Conservation (phyloP, 1,140 invertebrate genomes). For the Dreissena polymorpha region DNA sequence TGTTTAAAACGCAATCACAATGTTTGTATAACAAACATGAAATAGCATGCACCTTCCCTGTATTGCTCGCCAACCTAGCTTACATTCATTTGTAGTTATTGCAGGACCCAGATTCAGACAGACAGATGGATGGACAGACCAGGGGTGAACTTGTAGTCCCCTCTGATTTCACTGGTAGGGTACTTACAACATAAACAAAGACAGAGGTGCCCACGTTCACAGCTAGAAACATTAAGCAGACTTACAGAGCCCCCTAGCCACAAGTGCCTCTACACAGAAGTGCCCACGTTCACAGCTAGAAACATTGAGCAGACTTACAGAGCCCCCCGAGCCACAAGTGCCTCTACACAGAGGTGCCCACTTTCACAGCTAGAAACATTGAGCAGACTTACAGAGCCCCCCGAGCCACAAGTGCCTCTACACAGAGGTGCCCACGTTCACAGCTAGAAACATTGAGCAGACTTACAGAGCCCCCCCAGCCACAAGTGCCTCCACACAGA, state of each 20-base stretch:
- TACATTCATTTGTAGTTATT: no score
- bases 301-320: conserved; percentile 82
- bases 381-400: conserved; percentile 88
- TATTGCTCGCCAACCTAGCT: no score
- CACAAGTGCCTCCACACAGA: conserved; percentile 91
- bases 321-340: conserved; percentile 94
- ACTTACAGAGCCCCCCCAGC: conserved; percentile 93
- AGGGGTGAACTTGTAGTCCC: no score
- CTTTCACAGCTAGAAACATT: not conserved
- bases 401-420: conserved; percentile 95
- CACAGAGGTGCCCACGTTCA: conserved; percentile 68
- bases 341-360: conserved; percentile 85
- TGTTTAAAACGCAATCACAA: no score
- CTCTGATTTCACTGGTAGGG: no score
- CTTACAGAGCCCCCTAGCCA: conserved; percentile 94
- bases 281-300: no score
- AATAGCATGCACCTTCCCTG: no score
- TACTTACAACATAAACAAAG: no score
- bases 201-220: no score
- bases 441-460: not conserved
- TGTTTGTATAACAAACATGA: no score
- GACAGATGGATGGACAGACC: no score
- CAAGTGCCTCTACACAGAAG: conserved; percentile 90
- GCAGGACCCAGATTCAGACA: no score
- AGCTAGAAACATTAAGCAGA: conserved; percentile 53